These are phyloP conservation scores for Thymelicus acteon DNA, from an alignment of 2,888 invertebrate genomes.

Conservation along the genomic window DNA sequence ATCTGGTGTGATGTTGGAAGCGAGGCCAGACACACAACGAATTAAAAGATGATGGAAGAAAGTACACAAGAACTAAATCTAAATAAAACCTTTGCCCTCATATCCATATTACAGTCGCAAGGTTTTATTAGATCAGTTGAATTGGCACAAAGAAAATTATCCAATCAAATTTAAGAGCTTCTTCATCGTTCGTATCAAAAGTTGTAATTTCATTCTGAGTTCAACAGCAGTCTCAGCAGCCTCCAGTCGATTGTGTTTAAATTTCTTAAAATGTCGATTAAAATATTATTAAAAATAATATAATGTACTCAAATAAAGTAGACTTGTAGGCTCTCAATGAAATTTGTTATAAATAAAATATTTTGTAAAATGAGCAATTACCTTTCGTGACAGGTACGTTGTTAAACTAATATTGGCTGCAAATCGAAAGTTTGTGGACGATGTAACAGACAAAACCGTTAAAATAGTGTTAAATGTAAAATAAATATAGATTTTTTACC, in stretches of 20 bases:
- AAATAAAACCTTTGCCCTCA: background rate
- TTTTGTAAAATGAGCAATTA: conserved; percentile 20
- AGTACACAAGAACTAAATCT: background rate
- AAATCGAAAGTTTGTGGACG: conserved; percentile 5
- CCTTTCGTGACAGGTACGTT: conserved; percentile 6
- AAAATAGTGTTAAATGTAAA: conserved; percentile 67
- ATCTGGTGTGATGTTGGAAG: background rate
- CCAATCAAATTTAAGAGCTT: no score
- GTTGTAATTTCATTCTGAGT: no score
- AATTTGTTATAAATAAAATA: conserved; percentile 18
- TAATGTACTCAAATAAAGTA: background rate
- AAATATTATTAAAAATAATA: background rate
- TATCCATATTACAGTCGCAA: background rate
- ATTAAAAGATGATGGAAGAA: background rate
- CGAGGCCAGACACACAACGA: background rate
- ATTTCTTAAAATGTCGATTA: conserved; percentile 9
- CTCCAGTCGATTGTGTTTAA: conserved; percentile 4
- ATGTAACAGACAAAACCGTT: conserved; percentile 29
- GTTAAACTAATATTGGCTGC: conserved; percentile 6
- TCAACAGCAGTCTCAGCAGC: no score
- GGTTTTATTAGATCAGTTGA: no score
- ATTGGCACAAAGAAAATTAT: no score
- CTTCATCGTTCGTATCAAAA: no score
- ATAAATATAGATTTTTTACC: conserved; percentile 66
- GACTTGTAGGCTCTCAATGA: background rate